A percentile compares a stretch with the other conserved stretches of the same genome.
Conservation (phyloP, 2,888 invertebrate genomes). For the Notocelia uddmanniana region DNA sequence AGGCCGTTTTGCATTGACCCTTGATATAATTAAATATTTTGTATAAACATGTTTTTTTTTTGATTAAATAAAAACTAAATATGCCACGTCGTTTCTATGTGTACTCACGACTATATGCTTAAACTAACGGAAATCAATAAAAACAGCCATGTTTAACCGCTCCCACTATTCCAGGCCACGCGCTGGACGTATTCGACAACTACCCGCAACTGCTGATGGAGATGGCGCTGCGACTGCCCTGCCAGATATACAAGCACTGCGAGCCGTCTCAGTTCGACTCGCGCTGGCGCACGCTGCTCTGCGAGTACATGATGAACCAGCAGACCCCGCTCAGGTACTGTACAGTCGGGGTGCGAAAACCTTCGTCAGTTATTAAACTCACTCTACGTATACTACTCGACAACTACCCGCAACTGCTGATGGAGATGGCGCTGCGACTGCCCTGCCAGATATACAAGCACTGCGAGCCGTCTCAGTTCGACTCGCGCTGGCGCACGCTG, state of each 20-base stretch:
- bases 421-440: constrained; percentile 96
- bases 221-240: constrained; percentile 96
- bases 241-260: constrained; percentile 95
- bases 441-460: constrained; percentile 97
- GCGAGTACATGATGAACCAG: constrained; percentile 98
- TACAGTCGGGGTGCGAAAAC: too few relatives aligned
- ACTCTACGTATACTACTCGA: too few relatives aligned
- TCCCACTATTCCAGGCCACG: constrained; percentile 90
- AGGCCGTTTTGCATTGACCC: too few relatives aligned
- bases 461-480: constrained; percentile 87
- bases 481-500: constrained; percentile 90
- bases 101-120: too few relatives aligned
- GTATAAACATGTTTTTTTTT: too few relatives aligned
- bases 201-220: constrained; percentile 98
- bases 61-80: too few relatives aligned
- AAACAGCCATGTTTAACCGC: too few relatives aligned
- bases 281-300: constrained; percentile 92
- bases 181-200: constrained; percentile 96
- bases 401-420: constrained; percentile 96
- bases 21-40: too few relatives aligned
- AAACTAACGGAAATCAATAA: too few relatives aligned
- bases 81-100: too few relatives aligned
- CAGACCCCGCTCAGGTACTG: constrained; percentile 93
- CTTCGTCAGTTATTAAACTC: too few relatives aligned
- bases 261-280: constrained; percentile 86